These are phyloP conservation scores for Hydropsyche betteni DNA, from an alignment of 2,888 invertebrate genomes.

Conservation along the genomic window DNA sequence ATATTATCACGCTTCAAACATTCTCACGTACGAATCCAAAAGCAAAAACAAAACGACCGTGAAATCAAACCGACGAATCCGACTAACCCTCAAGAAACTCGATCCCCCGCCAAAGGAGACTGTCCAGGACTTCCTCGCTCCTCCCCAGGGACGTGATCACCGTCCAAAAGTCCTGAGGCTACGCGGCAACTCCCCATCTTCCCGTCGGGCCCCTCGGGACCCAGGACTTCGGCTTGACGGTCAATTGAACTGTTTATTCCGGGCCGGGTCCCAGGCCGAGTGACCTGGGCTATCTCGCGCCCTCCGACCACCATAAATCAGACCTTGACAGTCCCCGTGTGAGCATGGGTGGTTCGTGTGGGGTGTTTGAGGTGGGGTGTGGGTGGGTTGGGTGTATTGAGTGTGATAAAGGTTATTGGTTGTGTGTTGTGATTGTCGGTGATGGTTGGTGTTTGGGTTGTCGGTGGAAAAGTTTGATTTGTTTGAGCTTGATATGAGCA, in stretches of 20 bases:
- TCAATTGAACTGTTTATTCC: slow-evolving; percentile 47
- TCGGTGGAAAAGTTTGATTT: no score
- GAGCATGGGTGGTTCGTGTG: no score
- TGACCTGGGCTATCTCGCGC: slow-evolving; percentile 41
- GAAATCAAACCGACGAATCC: no score
- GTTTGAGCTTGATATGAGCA: no score
- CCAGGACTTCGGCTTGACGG: slow-evolving; percentile 30
- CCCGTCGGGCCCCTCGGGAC: not conserved
- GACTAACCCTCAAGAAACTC: no score
- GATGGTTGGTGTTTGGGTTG: no score
- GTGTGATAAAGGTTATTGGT: no score
- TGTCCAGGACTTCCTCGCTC: not conserved
- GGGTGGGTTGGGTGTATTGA: no score
- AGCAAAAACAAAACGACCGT: not conserved
- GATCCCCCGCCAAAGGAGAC: not conserved
- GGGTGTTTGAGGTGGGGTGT: no score
- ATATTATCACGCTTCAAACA: not conserved
- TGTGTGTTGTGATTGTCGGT: no score
- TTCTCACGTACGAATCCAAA: not conserved
- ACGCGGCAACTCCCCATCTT: slow-evolving; percentile 18
- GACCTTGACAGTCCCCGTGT: slow-evolving; percentile 27
- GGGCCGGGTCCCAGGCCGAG: slow-evolving; percentile 28
- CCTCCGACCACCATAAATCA: slow-evolving; percentile 41
- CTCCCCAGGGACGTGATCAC: slow-evolving; percentile 3
- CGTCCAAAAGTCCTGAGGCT: slow-evolving; percentile 12